A percentile compares a stretch with the other conserved stretches of the same genome.
Conservation (phyloP, 2,797 vertebrate species). For the Echeneis naucrates region DNA sequence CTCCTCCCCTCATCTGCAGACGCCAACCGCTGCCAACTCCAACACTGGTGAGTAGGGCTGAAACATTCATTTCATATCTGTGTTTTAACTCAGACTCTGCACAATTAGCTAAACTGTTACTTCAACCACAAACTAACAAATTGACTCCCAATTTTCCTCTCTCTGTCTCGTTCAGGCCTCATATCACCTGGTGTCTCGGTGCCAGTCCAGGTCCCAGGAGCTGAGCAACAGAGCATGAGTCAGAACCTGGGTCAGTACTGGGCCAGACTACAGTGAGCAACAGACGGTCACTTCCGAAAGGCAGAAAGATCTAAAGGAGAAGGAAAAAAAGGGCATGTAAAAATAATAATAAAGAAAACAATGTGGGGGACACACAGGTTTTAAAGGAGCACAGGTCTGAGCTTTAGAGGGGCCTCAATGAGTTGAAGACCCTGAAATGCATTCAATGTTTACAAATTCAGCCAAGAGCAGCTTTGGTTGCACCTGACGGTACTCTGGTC, state of each 20-base stretch:
- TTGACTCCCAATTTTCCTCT: background rate
- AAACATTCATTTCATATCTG: background rate
- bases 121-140: background rate
- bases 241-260: constrained; percentile 89
- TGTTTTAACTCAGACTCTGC: background rate
- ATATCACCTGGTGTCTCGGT: constrained; percentile 88
- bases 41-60: constrained; percentile 82
- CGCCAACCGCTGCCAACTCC: constrained; percentile 74
- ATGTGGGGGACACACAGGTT: constrained; percentile 42
- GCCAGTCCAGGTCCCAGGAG: constrained; percentile 86
- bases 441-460: constrained; percentile 83
- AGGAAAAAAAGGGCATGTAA: constrained; percentile 49
- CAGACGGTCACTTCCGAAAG: constrained; percentile 45
- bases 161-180: constrained; percentile 76
- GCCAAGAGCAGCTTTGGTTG: constrained; percentile 78
- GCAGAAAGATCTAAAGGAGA: constrained; percentile 26
- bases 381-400: constrained; percentile 66
- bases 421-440: constrained; percentile 66
- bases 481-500: constrained; percentile 67
- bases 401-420: constrained; percentile 50
- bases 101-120: background rate
- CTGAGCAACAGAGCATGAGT: constrained; percentile 85
- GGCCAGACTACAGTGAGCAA: constrained; percentile 83
- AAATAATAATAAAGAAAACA: constrained; percentile 48
- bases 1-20: constrained; percentile 84